These are phyloP conservation scores for Anhinga anhinga DNA, from an alignment of 2,113 vertebrate species.

Conservation along the genomic window DNA sequence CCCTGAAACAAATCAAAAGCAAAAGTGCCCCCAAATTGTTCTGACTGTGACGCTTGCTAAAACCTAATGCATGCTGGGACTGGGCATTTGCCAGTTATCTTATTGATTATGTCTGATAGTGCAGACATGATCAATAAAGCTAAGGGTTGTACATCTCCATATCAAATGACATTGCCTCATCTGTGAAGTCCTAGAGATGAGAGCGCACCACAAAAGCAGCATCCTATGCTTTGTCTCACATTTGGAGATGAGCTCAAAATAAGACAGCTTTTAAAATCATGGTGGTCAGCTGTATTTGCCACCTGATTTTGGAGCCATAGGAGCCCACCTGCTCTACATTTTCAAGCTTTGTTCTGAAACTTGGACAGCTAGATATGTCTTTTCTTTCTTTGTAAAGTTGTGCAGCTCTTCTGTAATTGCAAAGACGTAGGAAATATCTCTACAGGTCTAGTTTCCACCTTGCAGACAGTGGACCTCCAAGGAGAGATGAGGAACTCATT, in stretches of 20 bases:
- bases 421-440: background rate
- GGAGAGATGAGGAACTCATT: background rate
- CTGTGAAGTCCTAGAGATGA: background rate
- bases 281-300: background rate
- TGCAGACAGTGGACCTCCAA: background rate
- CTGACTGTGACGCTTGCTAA: background rate
- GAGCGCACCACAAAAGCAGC: background rate
- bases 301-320: background rate
- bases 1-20: background rate
- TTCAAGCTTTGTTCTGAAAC: background rate
- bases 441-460: background rate
- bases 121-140: slow-evolving; percentile 7
- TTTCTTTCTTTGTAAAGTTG: background rate
- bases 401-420: background rate
- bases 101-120: slow-evolving; percentile 14
- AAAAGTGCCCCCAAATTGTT: background rate
- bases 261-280: background rate
- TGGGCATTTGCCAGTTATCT: background rate
- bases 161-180: background rate
- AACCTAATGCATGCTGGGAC: background rate
- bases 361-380: background rate
- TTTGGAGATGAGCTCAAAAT: background rate
- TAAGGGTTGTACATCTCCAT: background rate
- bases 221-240: background rate
- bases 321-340: background rate